Evolutionary conservation across 2,113 vertebrate genomes (phyloP).

Genomic region (Hydrolagus affinis): DNA sequence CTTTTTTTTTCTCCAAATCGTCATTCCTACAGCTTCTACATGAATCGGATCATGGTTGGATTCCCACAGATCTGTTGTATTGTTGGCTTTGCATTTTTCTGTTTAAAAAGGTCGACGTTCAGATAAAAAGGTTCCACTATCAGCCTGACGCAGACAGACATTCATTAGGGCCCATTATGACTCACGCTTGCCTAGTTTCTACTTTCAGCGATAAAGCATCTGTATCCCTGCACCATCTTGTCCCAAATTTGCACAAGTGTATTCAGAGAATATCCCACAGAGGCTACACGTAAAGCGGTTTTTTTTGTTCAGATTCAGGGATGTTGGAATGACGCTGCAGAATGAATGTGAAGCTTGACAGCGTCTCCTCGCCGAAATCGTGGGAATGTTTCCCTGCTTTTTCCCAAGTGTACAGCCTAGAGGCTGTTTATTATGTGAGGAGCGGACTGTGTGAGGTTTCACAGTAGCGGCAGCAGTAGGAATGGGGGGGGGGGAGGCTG

Average conservation of each 20-base stretch:
- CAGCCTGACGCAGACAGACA: not conserved
- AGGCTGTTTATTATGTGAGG: constrained; percentile 48
- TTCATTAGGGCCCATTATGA: constrained; percentile 64
- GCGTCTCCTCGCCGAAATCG: constrained; percentile 40
- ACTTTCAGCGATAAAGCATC: constrained; percentile 79
- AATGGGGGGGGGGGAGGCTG: constrained; percentile 39
- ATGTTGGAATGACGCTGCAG: constrained; percentile 29
- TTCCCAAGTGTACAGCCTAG: constrained; percentile 36
- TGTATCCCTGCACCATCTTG: constrained; percentile 62
- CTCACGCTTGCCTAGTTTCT: constrained; percentile 67
- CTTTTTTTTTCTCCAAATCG: constrained; percentile 71
- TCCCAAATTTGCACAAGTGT: constrained; percentile 43
- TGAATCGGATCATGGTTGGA: constrained; percentile 74
- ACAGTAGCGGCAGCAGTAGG: constrained; percentile 43
- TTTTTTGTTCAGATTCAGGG: constrained; percentile 37
- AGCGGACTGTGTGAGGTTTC: constrained; percentile 51
- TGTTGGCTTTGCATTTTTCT: constrained; percentile 74
- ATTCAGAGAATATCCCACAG: constrained; percentile 40
- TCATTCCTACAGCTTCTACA: constrained; percentile 64
- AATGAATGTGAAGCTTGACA: constrained; percentile 39
- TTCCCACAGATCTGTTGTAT: constrained; percentile 77
- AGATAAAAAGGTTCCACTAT: constrained; percentile 40
- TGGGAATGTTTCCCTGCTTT: constrained; percentile 49
- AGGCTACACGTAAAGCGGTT: constrained; percentile 63
- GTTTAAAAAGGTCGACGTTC: constrained; percentile 57